phyloP scores from a whole-genome alignment of 1,140 invertebrate genomes.

The Drosophila biarmipes region DNA sequence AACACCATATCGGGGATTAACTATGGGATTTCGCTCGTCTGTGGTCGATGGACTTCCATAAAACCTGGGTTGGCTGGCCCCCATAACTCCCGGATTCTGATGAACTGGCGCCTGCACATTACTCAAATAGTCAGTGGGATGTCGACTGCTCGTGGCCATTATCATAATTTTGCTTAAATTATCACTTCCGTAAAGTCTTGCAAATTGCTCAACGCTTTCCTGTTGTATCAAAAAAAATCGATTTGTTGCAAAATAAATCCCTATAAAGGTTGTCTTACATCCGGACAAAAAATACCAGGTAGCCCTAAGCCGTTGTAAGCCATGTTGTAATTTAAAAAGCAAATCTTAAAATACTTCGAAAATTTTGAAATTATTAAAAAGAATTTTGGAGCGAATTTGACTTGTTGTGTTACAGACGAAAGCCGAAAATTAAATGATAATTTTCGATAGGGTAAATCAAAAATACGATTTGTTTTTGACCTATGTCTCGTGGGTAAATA shows the following conservation, averaged over 20 bases:
- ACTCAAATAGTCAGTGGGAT: not conserved
- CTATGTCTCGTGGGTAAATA: constrained; percentile 1
- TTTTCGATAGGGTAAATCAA: not conserved
- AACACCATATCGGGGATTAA: not conserved
- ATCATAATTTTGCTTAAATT: constrained; percentile 9
- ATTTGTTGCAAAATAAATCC: no score
- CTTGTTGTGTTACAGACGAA: constrained; percentile 5
- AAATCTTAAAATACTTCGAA: not conserved
- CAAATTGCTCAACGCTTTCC: constrained; percentile 37
- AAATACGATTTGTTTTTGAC: constrained; percentile 7
- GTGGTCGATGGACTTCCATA: not conserved
- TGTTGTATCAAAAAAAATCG: not conserved
- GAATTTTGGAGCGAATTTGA: constrained; percentile 6
- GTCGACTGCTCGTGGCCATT: not conserved
- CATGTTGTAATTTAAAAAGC: constrained; percentile 13
- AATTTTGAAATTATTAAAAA: constrained; percentile 5
- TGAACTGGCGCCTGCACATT: not conserved
- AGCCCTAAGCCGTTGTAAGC: constrained; percentile 4
- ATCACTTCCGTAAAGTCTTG: constrained; percentile 16
- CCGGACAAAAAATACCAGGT: constrained; percentile 26
- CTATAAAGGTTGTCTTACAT: constrained; percentile 8
- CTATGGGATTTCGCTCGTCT: not conserved
- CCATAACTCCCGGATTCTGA: not conserved
- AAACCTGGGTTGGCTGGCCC: not conserved
- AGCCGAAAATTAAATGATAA: not conserved